Conservation (phyloP, 2,888 invertebrate species). For the Fragum sueziense region DNA sequence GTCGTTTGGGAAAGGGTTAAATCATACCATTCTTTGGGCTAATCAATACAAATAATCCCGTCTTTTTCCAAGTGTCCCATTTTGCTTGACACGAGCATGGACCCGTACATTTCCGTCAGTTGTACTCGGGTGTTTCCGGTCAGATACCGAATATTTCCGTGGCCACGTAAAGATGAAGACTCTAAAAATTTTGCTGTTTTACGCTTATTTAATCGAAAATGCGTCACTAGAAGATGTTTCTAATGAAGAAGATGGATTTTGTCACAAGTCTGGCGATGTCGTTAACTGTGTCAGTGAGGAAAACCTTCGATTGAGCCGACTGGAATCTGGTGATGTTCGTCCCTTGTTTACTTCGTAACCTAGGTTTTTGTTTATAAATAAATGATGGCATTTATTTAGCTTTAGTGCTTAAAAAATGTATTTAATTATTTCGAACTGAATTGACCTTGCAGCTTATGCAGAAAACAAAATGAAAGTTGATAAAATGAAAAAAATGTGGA, state of each 20-base stretch:
- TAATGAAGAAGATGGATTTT: constrained; percentile 31
- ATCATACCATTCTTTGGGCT: too few species aligned
- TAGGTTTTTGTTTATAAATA: background rate
- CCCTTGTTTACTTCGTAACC: background rate
- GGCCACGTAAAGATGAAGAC: constrained; percentile 18
- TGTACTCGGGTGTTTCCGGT: background rate
- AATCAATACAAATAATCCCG: too few species aligned
- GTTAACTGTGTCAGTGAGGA: constrained; percentile 37
- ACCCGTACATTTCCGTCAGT: background rate
- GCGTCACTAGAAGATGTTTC: background rate
- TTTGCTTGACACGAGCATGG: too few species aligned
- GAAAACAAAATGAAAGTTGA: too few species aligned
- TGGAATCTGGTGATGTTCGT: constrained; percentile 41
- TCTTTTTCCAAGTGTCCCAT: too few species aligned
- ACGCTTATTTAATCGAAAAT: background rate
- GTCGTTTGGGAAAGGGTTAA: too few species aligned
- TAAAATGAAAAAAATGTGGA: background rate
- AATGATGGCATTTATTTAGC: background rate
- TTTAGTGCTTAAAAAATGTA: background rate
- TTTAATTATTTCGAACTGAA: background rate
- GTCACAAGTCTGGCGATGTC: constrained; percentile 35
- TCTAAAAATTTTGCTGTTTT: background rate
- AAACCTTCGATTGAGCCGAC: constrained; percentile 40
- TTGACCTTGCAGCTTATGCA: background rate
- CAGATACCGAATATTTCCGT: constrained; percentile 13